Percentiles rank a stretch among this genome's conserved stretches.
phyloP scores from a whole-genome alignment of 2,797 vertebrate genomes.

The Enteromius paludinosus region DNA sequence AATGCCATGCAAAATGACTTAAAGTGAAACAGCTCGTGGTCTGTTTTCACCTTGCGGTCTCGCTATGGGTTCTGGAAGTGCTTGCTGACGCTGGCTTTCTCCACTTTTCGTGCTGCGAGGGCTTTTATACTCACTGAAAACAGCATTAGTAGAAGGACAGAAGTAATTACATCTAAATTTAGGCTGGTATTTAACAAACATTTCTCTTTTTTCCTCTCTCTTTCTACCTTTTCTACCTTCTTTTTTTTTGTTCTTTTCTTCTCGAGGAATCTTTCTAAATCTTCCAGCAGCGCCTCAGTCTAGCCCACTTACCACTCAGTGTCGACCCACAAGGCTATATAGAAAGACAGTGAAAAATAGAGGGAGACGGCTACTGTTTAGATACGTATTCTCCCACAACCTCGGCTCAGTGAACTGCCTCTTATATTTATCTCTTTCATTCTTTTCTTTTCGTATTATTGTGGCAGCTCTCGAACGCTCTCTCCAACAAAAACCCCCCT shows the following conservation, averaged over 20 bases:
- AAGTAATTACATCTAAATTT: constrained; percentile 46
- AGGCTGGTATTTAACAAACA: constrained; percentile 20
- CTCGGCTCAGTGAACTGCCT: constrained; percentile 38
- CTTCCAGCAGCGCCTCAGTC: background rate
- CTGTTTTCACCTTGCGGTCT: constrained; percentile 42
- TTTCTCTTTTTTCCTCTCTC: background rate
- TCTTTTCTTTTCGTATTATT: constrained; percentile 14
- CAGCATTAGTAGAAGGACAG: constrained; percentile 43
- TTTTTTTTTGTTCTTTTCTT: background rate
- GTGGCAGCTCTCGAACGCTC: background rate
- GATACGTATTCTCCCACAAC: constrained; percentile 26
- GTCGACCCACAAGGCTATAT: background rate
- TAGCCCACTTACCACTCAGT: constrained; percentile 26
- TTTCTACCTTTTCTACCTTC: background rate
- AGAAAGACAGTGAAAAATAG: constrained; percentile 27
- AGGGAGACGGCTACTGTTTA: constrained; percentile 12
- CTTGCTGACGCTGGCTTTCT: constrained; percentile 17
- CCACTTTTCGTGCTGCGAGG: constrained; percentile 25
- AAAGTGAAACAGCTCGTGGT: constrained; percentile 26
- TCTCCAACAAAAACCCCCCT: background rate
- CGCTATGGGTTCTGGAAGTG: constrained; percentile 44
- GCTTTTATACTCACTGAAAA: constrained; percentile 38
- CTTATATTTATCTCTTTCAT: constrained; percentile 19
- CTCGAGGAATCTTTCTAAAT: background rate
- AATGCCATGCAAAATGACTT: constrained; percentile 39